phyloP scores from a whole-genome alignment of 2,888 invertebrate genomes.

The Octodonta nipae region DNA sequence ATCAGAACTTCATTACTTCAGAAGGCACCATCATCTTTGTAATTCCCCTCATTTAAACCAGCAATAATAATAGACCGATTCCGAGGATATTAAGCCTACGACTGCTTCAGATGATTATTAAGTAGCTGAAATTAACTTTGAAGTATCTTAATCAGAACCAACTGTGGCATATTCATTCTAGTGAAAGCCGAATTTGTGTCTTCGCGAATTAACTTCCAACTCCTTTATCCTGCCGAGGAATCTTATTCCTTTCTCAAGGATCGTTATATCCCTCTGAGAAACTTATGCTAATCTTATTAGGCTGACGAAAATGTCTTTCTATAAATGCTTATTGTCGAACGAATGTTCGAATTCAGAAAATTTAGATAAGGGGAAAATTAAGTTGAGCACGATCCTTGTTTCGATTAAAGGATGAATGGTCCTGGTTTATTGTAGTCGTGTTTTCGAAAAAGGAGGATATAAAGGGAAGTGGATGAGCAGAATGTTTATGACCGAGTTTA shows the following conservation, averaged over 20 bases:
- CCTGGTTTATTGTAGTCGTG: background rate
- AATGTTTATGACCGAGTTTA: too few relatives aligned
- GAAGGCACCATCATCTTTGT: too few relatives aligned
- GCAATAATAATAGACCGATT: too few relatives aligned
- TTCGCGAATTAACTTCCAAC: constrained; percentile 1
- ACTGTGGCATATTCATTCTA: constrained; percentile 1
- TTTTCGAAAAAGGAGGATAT: background rate
- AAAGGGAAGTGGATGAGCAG: background rate
- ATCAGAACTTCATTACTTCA: too few relatives aligned
- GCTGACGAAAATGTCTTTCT: too few relatives aligned
- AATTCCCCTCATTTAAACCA: too few relatives aligned
- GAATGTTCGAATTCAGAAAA: background rate
- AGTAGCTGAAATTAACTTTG: too few relatives aligned
- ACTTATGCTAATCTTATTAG: constrained; percentile 2
- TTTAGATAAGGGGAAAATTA: background rate
- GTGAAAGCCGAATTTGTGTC: background rate
- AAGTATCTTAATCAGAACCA: constrained; percentile 1
- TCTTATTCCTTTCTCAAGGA: background rate
- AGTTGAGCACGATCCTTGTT: too few relatives aligned
- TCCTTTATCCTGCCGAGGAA: too few relatives aligned
- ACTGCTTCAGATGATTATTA: too few relatives aligned
- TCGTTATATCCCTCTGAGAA: constrained; percentile 1
- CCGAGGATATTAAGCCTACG: too few relatives aligned
- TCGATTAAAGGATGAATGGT: background rate
- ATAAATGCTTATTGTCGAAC: constrained; percentile 2